Evolutionary conservation across 1,140 invertebrate genomes (phyloP).

Genomic region (Bombus difficillimus): DNA sequence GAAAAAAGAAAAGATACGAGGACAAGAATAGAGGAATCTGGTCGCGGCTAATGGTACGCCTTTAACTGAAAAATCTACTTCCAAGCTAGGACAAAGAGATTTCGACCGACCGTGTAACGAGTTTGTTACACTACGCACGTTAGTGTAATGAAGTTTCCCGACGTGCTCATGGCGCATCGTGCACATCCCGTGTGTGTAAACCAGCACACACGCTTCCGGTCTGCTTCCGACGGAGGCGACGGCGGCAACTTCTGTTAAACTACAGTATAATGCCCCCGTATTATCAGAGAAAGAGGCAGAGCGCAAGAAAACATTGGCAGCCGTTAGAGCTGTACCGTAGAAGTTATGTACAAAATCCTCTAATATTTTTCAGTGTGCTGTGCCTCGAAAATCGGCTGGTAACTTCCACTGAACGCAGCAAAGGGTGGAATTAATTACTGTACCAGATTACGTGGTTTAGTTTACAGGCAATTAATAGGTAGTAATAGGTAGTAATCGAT

Average conservation of each 20-base stretch:
- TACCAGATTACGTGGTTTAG: not conserved
- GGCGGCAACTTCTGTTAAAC: constrained; percentile 25
- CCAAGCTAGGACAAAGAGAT: constrained; percentile 9
- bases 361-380: not conserved
- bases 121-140: constrained; percentile 34
- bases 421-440: not conserved
- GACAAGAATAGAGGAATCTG: not conserved
- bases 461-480: not conserved
- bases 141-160: constrained; percentile 39
- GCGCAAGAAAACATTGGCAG: not conserved
- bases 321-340: not conserved
- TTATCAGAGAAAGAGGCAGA: not conserved
- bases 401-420: not conserved
- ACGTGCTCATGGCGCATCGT: not conserved
- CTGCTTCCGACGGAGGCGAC: not conserved
- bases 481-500: not conserved
- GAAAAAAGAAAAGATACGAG: not conserved
- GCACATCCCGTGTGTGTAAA: not conserved
- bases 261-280: constrained; percentile 12
- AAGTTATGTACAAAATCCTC: not conserved
- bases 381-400: not conserved
- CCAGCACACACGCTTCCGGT: too few species aligned
- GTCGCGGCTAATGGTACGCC: not conserved
- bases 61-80: constrained; percentile 27
- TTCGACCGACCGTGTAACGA: constrained; percentile 27